phyloP scores from a whole-genome alignment of 2,888 invertebrate species.

The Athripsodes cinereus region DNA sequence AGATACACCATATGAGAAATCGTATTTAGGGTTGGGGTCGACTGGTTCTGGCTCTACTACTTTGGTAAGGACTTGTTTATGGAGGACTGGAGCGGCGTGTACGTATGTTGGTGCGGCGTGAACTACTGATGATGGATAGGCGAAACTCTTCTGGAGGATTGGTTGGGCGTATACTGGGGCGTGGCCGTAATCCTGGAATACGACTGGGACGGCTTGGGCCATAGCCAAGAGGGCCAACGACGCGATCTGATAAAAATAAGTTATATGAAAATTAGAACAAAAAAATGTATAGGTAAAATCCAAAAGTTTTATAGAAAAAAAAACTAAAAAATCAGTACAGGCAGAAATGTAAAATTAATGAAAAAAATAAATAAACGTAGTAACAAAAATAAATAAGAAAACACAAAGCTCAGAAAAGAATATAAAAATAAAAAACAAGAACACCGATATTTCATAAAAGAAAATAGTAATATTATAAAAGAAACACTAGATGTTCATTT shows the following conservation, averaged over 20 bases:
- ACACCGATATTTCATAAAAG: too few species aligned
- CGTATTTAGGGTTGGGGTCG: slow-evolving; percentile 50
- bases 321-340: not conserved
- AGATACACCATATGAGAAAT: slow-evolving; percentile 48
- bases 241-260: slow-evolving; percentile 21
- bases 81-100: slow-evolving; percentile 23
- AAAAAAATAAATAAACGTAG: too few species aligned
- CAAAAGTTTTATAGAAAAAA: too few species aligned
- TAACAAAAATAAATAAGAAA: too few species aligned
- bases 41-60: slow-evolving; percentile 44
- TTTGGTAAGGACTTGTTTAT: slow-evolving; percentile 29
- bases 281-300: too few species aligned
- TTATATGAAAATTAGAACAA: too few species aligned
- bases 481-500: too few species aligned
- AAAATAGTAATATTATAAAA: too few species aligned
- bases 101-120: slow-evolving; percentile 18
- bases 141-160: slow-evolving; percentile 20
- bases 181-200: slow-evolving; percentile 14
- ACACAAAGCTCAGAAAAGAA: not conserved
- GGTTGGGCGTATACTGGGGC: slow-evolving; percentile 20
- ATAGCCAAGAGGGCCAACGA: slow-evolving; percentile 18
- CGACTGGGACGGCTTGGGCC: slow-evolving; percentile 14
- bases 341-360: not conserved
- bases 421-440: too few species aligned
- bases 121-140: slow-evolving; percentile 16